Percentiles rank a stretch among this genome's conserved stretches.
Evolutionary conservation across 2,113 vertebrate genomes (phyloP).

Genomic region (Phasianus colchicus): DNA sequence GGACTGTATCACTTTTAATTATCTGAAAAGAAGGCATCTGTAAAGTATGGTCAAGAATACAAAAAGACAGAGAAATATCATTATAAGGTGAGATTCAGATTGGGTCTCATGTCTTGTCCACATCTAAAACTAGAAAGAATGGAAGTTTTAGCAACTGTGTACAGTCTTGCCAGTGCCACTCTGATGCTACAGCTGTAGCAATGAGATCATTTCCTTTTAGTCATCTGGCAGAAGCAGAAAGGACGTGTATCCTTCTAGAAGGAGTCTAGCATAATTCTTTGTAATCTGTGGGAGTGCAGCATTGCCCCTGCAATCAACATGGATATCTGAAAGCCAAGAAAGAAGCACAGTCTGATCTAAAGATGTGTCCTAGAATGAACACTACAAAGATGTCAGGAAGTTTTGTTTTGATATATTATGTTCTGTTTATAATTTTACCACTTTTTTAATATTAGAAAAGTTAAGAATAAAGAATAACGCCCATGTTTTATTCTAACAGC

Average conservation of each 20-base stretch:
- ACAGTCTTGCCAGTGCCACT: conserved; percentile 38
- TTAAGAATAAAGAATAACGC: background rate
- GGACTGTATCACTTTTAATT: conserved; percentile 30
- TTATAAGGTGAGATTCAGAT: conserved; percentile 6
- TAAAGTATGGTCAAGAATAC: conserved; percentile 36
- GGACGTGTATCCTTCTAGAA: conserved; percentile 34
- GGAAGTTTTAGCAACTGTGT: conserved; percentile 52
- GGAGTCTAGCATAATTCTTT: conserved; percentile 40
- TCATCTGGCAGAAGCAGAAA: conserved; percentile 52
- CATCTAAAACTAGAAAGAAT: conserved; percentile 54
- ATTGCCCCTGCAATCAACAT: background rate
- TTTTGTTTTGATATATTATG: background rate
- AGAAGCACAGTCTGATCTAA: background rate
- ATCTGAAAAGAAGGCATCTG: background rate
- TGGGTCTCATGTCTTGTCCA: conserved; percentile 59
- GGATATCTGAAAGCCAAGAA: conserved; percentile 35
- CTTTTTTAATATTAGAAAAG: background rate
- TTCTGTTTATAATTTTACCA: background rate
- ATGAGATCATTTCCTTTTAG: conserved; percentile 69
- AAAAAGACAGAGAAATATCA: background rate
- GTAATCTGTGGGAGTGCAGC: conserved; percentile 52
- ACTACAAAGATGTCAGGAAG: background rate
- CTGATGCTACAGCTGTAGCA: conserved; percentile 35
- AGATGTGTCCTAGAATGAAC: background rate
- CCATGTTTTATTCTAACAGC: background rate